phyloP scores from a whole-genome alignment of 2,888 invertebrate genomes.

The Pachliopta kotzebuea region DNA sequence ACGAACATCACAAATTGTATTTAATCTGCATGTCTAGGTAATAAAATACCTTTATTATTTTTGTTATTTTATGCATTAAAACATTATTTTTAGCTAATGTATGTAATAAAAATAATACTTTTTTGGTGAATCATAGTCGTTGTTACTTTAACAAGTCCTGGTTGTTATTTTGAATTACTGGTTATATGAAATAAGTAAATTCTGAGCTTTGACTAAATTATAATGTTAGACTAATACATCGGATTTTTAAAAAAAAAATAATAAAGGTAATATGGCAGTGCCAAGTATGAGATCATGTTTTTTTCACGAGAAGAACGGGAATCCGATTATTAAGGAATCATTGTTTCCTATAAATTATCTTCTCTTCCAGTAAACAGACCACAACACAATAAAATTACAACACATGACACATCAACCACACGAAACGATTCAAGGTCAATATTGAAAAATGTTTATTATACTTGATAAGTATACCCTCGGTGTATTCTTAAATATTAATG shows the following conservation, averaged over 20 bases:
- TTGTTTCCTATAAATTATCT: neutral
- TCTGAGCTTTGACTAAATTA: neutral
- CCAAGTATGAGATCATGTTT: neutral
- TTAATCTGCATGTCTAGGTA: conserved; percentile 4
- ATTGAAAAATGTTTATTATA: neutral
- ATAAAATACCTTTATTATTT: conserved; percentile 1
- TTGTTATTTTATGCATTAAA: neutral
- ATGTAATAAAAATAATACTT: neutral
- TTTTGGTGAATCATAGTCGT: neutral
- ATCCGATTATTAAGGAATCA: conserved; percentile 1
- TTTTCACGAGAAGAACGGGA: neutral
- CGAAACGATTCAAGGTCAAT: neutral
- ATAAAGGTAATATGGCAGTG: neutral
- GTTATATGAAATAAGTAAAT: neutral
- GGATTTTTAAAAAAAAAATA: too few relatives aligned
- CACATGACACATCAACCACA: too few relatives aligned
- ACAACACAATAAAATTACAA: neutral
- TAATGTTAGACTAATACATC: neutral
- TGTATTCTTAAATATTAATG: too few relatives aligned
- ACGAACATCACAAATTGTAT: neutral
- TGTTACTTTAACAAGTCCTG: neutral
- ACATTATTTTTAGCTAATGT: neutral
- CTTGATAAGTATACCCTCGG: neutral
- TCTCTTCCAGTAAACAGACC: neutral
- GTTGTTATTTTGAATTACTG: neutral